Evolutionary conservation across 2,113 vertebrate species (phyloP).

Genomic region (Sturnira hondurensis): DNA sequence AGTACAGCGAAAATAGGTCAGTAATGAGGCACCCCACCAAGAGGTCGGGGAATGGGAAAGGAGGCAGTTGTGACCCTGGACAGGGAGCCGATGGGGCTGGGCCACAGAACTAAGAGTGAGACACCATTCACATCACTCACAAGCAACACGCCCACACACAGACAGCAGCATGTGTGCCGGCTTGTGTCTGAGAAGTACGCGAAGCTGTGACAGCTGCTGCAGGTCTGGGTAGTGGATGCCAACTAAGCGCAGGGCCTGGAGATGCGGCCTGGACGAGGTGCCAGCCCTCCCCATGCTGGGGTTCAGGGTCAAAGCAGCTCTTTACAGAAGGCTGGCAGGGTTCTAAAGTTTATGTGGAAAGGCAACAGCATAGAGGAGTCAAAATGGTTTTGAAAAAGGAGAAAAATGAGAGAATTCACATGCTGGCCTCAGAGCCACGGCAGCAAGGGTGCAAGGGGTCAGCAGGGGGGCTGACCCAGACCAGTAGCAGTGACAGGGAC

Average conservation of each 20-base stretch:
- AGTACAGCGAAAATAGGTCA: not conserved
- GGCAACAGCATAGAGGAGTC: not conserved
- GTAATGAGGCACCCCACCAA: rapidly evolving
- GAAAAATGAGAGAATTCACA: not conserved
- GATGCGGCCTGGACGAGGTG: no score
- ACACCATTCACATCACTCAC: rapidly evolving
- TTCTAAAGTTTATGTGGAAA: not conserved
- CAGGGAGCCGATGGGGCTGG: not conserved
- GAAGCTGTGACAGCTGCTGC: not conserved
- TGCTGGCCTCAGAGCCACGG: no score
- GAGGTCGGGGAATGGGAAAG: not conserved
- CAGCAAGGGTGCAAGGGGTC: no score
- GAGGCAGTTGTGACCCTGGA: not conserved
- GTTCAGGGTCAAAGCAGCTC: no score
- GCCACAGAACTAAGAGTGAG: not conserved
- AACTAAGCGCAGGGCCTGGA: not conserved
- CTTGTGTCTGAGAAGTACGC: not conserved
- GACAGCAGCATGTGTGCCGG: not conserved
- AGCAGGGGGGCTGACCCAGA: no score
- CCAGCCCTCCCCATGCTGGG: no score
- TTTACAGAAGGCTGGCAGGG: no score
- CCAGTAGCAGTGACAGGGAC: no score
- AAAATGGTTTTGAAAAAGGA: not conserved
- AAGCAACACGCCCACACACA: not conserved
- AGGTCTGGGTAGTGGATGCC: not conserved